These are phyloP conservation scores for Apodemia duryi DNA, from an alignment of 2,888 invertebrate species.

Conservation along the genomic window DNA sequence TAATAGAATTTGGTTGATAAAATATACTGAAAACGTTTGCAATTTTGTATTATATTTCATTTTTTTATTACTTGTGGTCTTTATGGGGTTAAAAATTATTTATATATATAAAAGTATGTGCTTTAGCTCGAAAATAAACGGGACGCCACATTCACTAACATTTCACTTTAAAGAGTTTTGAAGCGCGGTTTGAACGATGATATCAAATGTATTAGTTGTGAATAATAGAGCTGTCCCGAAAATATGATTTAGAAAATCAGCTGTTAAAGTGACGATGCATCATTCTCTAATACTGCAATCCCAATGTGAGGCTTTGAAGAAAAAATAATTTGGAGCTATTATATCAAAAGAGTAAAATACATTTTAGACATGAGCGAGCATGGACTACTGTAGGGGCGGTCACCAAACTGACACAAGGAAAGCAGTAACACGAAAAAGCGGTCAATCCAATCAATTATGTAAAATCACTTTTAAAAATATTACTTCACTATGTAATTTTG, in stretches of 20 bases:
- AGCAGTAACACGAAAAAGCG: constrained; percentile 81
- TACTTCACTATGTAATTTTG: constrained; percentile 51
- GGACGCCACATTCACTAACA: constrained; percentile 21
- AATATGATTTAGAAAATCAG: constrained; percentile 75
- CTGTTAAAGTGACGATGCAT: constrained; percentile 78
- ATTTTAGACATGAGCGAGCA: constrained; percentile 75
- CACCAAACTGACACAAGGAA: constrained; percentile 81
- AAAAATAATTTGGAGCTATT: constrained; percentile 73
- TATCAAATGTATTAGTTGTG: constrained; percentile 69
- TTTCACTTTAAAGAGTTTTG: constrained; percentile 34
- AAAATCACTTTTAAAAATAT: constrained; percentile 66
- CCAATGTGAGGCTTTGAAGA: constrained; percentile 75
- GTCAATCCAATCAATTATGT: constrained; percentile 79
- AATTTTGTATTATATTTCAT: too few relatives aligned
- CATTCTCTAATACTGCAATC: constrained; percentile 78
- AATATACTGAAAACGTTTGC: too few relatives aligned
- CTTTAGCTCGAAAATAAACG: background rate
- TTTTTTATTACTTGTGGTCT: background rate
- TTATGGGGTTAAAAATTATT: background rate
- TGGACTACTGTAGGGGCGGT: constrained; percentile 78
- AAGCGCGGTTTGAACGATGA: constrained; percentile 67
- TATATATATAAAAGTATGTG: too few relatives aligned
- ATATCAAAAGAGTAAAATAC: constrained; percentile 72
- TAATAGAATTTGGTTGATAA: too few relatives aligned
- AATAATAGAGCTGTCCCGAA: constrained; percentile 78